Evolutionary conservation across 2,888 invertebrate genomes (phyloP).

Genomic region (Dynastes hyllus): DNA sequence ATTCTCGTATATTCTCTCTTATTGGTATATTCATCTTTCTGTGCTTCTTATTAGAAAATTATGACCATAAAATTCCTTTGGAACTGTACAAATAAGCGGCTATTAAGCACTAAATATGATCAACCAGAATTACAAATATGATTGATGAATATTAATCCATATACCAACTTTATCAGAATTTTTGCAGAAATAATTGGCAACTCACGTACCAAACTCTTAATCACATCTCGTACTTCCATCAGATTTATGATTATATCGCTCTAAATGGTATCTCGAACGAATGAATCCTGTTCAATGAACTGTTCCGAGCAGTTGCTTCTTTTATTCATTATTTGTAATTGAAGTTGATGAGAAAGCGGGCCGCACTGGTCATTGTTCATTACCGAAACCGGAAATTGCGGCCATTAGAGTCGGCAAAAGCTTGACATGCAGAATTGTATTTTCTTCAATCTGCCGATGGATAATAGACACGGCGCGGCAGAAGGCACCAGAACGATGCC

Average conservation of each 20-base stretch:
- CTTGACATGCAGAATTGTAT: slow-evolving; percentile 18
- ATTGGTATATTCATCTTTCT: no score
- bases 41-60: no score
- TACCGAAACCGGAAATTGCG: slow-evolving; percentile 24
- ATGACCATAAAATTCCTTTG: no score
- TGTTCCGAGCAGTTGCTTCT: not conserved
- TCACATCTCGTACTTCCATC: not conserved
- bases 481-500: not conserved
- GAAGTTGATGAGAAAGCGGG: slow-evolving; percentile 8
- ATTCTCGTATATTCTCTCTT: no score
- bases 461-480: not conserved
- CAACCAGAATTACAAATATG: no score
- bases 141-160: no score
- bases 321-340: slow-evolving; percentile 1
- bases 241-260: not conserved
- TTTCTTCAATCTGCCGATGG: slow-evolving; percentile 3
- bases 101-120: no score
- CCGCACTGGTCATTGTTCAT: slow-evolving; percentile 12
- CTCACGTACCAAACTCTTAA: no score
- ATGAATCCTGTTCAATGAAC: not conserved
- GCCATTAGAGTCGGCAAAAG: slow-evolving; percentile 13
- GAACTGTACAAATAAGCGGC: no score
- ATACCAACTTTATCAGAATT: no score
- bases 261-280: not conserved
- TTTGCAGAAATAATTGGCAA: no score